phyloP scores from a whole-genome alignment of 2,888 invertebrate species.

The Apamea epomidion region DNA sequence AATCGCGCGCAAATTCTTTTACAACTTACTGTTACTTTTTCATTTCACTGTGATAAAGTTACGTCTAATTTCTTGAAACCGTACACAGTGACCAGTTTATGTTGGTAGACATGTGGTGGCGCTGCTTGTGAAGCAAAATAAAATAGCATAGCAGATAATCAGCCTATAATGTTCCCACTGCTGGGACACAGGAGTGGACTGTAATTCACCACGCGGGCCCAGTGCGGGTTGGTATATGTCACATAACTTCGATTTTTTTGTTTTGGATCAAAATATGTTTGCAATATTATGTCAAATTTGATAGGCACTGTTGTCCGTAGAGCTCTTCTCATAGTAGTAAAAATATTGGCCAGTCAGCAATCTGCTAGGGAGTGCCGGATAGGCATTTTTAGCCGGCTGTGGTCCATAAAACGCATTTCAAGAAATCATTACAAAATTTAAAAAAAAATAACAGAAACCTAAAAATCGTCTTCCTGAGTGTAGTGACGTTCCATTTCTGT shows the following conservation, averaged over 20 bases:
- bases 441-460: too few relatives aligned
- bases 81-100: conserved; percentile 28
- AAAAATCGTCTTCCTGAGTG: not conserved
- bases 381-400: not conserved
- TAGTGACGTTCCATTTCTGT: not conserved
- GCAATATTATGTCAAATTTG: not conserved
- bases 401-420: too few relatives aligned
- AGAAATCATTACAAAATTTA: not conserved
- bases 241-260: not conserved
- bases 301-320: not conserved
- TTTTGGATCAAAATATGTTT: not conserved
- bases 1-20: conserved; percentile 27
- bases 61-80: conserved; percentile 45
- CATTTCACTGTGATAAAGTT: conserved; percentile 48
- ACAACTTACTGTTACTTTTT: conserved; percentile 48
- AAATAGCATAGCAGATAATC: not conserved
- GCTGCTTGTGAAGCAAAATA: not conserved
- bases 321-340: not conserved
- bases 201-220: not conserved
- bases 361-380: not conserved
- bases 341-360: not conserved
- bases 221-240: not conserved
- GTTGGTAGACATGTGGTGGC: not conserved
- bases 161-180: not conserved
- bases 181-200: not conserved